Evolutionary conservation across 2,113 vertebrate species (phyloP).

Genomic region (Perognathus longimembris): DNA sequence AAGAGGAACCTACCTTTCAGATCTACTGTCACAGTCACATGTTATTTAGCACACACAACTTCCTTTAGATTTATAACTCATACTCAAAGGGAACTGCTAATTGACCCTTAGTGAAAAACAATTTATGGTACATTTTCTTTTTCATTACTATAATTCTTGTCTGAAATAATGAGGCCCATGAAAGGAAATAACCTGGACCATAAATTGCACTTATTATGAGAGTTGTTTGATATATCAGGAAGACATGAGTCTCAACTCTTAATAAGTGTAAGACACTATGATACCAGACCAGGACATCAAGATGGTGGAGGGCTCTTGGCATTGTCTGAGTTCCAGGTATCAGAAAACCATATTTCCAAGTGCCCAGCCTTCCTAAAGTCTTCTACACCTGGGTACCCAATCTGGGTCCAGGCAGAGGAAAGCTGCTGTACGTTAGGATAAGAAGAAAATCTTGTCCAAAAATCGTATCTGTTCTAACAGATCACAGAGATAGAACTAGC

Average conservation of each 20-base stretch:
- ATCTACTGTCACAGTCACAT: not conserved
- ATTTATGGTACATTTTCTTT: slow-evolving; percentile 71
- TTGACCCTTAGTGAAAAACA: slow-evolving; percentile 73
- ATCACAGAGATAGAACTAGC: not conserved
- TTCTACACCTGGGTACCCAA: not conserved
- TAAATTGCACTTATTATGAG: slow-evolving; percentile 82
- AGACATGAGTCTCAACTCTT: slow-evolving; percentile 62
- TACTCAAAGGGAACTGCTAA: slow-evolving; percentile 64
- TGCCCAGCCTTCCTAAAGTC: slow-evolving; percentile 25
- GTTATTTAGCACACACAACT: slow-evolving; percentile 43
- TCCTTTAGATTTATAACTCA: slow-evolving; percentile 35
- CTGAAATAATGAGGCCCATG: slow-evolving; percentile 80
- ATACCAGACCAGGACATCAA: not conserved
- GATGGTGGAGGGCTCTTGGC: slow-evolving; percentile 34
- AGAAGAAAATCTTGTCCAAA: not conserved
- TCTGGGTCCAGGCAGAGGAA: not conserved
- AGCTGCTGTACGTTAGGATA: not conserved
- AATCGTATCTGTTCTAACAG: not conserved
- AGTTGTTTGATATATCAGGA: slow-evolving; percentile 77
- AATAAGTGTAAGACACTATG: slow-evolving; percentile 37
- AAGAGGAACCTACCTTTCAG: slow-evolving; percentile 1
- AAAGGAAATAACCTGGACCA: slow-evolving; percentile 77
- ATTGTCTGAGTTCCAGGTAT: not conserved
- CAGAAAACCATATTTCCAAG: slow-evolving; percentile 72
- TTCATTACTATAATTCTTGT: slow-evolving; percentile 71